Percentiles rank a stretch among this genome's conserved stretches.
Conservation (phyloP, 2,888 invertebrate genomes). For the Thumatha senex region DNA sequence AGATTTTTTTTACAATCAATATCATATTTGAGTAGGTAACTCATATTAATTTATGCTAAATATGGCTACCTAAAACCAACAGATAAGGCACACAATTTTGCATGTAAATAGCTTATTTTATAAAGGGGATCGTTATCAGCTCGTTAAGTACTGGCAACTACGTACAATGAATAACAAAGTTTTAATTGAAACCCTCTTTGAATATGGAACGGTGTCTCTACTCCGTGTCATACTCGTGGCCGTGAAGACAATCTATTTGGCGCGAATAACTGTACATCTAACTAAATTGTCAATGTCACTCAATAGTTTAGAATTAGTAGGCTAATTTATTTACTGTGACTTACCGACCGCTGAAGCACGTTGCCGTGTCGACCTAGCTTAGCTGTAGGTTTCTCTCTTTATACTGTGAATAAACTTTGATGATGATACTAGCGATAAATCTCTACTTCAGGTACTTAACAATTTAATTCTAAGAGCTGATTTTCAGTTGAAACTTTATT, state of each 20-base stretch:
- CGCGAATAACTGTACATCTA: constrained; percentile 63
- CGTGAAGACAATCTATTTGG: constrained; percentile 51
- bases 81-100: constrained; percentile 1
- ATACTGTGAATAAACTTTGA: no score
- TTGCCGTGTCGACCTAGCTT: no score
- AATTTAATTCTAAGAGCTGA: no score
- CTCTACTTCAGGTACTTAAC: no score
- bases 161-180: constrained; percentile 68
- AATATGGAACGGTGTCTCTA: constrained; percentile 39
- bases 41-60: no score
- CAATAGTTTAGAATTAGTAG: constrained; percentile 25
- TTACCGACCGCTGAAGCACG: no score
- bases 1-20: no score
- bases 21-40: no score
- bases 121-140: constrained; percentile 31
- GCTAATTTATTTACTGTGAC: constrained; percentile 13
- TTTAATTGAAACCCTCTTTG: constrained; percentile 66
- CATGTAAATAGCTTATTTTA: constrained; percentile 36
- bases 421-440: no score
- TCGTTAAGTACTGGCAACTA: constrained; percentile 35
- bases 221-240: constrained; percentile 5
- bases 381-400: no score
- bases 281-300: constrained; percentile 56
- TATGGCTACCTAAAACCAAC: no score
- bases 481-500: no score